Percentiles rank a stretch among this genome's conserved stretches.
Conservation (phyloP, 2,113 vertebrate species). For the Empidonax alnorum region DNA sequence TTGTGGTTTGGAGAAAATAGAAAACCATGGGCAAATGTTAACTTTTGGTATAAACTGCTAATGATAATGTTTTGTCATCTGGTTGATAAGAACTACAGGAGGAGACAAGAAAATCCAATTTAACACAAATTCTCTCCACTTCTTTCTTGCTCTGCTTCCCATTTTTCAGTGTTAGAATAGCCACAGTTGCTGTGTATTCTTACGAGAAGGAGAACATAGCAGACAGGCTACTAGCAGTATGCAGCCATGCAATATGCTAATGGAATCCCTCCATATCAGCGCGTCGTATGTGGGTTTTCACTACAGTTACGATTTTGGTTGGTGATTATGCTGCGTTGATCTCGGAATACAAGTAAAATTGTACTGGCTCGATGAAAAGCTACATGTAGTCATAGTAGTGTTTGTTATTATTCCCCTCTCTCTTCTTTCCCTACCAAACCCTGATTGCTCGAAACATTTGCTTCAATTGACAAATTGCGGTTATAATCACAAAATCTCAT, state of each 20-base stretch:
- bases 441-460: neutral
- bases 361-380: neutral
- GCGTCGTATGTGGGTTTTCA: neutral
- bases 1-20: conserved; percentile 51
- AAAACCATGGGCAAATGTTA: conserved; percentile 40
- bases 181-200: neutral
- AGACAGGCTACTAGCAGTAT: neutral
- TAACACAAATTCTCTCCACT: neutral
- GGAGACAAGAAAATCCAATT: conserved; percentile 40
- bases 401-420: neutral
- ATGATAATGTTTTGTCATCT: conserved; percentile 60
- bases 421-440: neutral
- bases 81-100: conserved; percentile 31
- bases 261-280: neutral
- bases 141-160: neutral
- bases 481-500: neutral
- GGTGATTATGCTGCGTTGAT: neutral
- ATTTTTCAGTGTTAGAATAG: neutral
- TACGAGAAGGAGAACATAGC: neutral
- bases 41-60: conserved; percentile 33
- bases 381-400: neutral
- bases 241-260: neutral
- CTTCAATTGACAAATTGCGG: neutral
- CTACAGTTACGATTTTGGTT: neutral
- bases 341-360: neutral